phyloP scores from a whole-genome alignment of 2,797 vertebrate genomes.

The Phataginus tetradactyla region DNA sequence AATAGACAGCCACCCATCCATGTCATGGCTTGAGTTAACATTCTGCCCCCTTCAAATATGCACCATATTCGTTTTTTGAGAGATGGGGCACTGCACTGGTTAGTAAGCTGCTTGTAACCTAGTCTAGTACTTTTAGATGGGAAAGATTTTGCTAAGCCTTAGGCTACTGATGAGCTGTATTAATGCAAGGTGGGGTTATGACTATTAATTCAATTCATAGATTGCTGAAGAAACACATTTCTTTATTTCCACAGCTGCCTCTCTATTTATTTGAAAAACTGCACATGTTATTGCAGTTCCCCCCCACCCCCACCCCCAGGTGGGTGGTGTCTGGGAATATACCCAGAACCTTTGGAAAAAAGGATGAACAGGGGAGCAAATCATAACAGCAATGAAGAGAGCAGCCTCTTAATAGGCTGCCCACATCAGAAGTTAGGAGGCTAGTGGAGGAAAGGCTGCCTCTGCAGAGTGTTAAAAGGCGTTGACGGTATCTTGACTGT shows the following conservation, averaged over 20 bases:
- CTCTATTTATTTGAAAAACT: slow-evolving; percentile 53
- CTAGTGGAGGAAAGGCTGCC: not conserved
- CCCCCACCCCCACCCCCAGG: not conserved
- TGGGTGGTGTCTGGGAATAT: slow-evolving; percentile 55
- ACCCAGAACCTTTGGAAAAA: not conserved
- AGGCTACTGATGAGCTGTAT: slow-evolving; percentile 74
- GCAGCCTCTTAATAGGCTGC: not conserved
- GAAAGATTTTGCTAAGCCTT: slow-evolving; percentile 83
- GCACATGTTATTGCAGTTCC: slow-evolving; percentile 45
- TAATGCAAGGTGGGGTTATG: slow-evolving; percentile 79
- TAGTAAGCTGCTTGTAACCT: slow-evolving; percentile 58
- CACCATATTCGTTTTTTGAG: not conserved
- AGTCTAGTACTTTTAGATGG: slow-evolving; percentile 83
- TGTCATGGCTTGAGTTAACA: slow-evolving; percentile 22
- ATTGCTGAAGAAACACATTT: slow-evolving; percentile 69
- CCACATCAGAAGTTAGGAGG: not conserved
- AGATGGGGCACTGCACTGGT: not conserved
- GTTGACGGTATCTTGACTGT: not conserved
- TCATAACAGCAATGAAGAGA: not conserved
- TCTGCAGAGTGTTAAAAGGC: not conserved
- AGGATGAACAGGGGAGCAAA: not conserved
- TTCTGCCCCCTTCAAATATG: slow-evolving; percentile 53
- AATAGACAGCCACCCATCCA: not conserved
- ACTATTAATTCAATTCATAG: slow-evolving; percentile 77
- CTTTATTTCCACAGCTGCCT: not conserved